Evolutionary conservation across 2,888 invertebrate species (phyloP).

Genomic region (Ochlodes sylvanus): DNA sequence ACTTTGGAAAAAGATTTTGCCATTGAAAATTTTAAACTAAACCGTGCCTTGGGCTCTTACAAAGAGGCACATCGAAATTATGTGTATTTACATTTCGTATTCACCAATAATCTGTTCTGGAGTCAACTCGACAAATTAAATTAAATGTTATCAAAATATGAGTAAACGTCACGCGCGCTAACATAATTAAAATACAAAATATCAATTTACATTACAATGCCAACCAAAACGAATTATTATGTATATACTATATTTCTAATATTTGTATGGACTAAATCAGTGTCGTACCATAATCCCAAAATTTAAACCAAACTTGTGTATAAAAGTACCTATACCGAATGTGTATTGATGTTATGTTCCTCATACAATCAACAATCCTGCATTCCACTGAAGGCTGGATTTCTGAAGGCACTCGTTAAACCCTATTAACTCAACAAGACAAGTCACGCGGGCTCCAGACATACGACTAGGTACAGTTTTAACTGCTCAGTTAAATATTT

Average conservation of each 20-base stretch:
- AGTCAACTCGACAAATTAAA: conserved; percentile 1
- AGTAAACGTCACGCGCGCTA: conserved; percentile 5
- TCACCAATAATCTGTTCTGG: conserved; percentile 20
- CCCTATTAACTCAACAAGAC: conserved; percentile 62
- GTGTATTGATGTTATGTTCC: conserved; percentile 59
- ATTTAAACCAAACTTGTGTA: conserved; percentile 21
- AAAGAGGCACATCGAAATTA: conserved; percentile 38
- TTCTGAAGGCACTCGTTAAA: conserved; percentile 82
- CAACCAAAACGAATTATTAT: conserved; percentile 1
- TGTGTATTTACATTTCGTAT: conserved; percentile 5
- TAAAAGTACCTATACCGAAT: conserved; percentile 45
- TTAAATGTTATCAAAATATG: not conserved
- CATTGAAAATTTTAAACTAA: conserved; percentile 54
- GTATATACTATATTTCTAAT: not conserved
- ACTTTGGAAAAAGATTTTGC: conserved; percentile 61
- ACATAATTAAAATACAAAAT: conserved; percentile 7
- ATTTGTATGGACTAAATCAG: not conserved
- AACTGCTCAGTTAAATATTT: too few relatives aligned
- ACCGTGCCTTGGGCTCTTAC: conserved; percentile 76
- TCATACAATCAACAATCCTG: conserved; percentile 76
- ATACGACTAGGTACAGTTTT: too few relatives aligned
- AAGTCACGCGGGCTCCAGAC: too few relatives aligned
- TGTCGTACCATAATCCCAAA: conserved; percentile 22
- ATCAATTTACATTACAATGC: conserved; percentile 1
- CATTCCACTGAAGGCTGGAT: conserved; percentile 80